Conservation (phyloP, 2,888 invertebrate species). For the Callyntrura sp. region DNA sequence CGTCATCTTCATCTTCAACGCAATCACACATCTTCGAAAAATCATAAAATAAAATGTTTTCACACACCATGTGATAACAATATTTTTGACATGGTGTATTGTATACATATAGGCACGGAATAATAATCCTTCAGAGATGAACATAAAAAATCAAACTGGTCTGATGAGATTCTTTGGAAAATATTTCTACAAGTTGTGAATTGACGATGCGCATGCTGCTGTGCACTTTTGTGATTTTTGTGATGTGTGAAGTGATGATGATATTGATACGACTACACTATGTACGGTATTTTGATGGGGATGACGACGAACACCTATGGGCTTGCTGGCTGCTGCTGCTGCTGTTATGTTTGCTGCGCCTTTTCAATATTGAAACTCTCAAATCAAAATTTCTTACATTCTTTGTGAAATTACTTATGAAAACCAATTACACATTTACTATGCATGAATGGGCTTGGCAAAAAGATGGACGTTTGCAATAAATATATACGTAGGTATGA, state of each 20-base stretch:
- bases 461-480: not conserved
- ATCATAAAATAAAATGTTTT: slow-evolving; percentile 67
- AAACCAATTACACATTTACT: slow-evolving; percentile 42
- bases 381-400: slow-evolving; percentile 42
- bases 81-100: slow-evolving; percentile 66
- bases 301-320: slow-evolving; percentile 23
- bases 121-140: slow-evolving; percentile 66
- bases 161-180: slow-evolving; percentile 72
- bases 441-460: slow-evolving; percentile 59
- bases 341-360: slow-evolving; percentile 50
- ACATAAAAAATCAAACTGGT: slow-evolving; percentile 70
- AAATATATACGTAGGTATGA: not conserved
- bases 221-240: slow-evolving; percentile 45
- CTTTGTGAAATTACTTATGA: slow-evolving; percentile 3
- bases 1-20: slow-evolving; percentile 40
- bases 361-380: slow-evolving; percentile 55
- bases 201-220: slow-evolving; percentile 65
- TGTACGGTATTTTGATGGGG: slow-evolving; percentile 27
- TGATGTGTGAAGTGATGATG: slow-evolving; percentile 32
- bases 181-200: slow-evolving; percentile 72
- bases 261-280: not conserved
- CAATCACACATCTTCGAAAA: slow-evolving; percentile 28
- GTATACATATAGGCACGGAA: slow-evolving; percentile 63
- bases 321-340: not conserved
- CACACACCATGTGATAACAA: slow-evolving; percentile 69